phyloP scores from a whole-genome alignment of 2,888 invertebrate species.

The Lepidochrysops patricia region DNA sequence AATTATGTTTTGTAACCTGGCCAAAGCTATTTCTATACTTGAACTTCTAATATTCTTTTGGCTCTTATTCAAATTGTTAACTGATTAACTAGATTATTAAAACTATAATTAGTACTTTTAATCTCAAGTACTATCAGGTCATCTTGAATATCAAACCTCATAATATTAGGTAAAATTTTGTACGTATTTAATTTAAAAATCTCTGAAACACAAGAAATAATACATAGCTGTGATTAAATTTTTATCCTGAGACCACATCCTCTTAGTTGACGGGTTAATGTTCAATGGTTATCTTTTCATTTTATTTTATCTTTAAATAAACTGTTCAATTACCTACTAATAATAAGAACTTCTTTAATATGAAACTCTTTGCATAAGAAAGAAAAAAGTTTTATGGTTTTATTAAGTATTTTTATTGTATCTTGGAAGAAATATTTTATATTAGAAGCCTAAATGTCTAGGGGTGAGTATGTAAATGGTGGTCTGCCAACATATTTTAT shows the following conservation, averaged over 20 bases:
- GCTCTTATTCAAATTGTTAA: constrained; percentile 56
- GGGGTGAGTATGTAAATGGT: too few relatives aligned
- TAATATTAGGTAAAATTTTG: not conserved
- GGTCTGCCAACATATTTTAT: too few relatives aligned
- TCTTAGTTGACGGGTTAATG: not conserved
- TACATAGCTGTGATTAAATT: not conserved
- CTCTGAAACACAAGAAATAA: too few relatives aligned
- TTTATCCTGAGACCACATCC: not conserved
- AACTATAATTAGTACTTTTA: constrained; percentile 6
- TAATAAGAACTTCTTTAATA: too few relatives aligned
- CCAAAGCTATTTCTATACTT: constrained; percentile 60
- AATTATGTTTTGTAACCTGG: constrained; percentile 43
- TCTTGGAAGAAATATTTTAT: too few relatives aligned
- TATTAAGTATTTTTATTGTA: too few relatives aligned
- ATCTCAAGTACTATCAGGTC: not conserved
- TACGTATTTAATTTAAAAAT: too few relatives aligned
- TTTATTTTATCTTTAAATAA: too few relatives aligned
- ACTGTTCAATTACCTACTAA: too few relatives aligned
- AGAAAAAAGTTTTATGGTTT: too few relatives aligned
- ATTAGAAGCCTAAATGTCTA: too few relatives aligned
- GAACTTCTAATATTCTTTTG: constrained; percentile 41
- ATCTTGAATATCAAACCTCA: not conserved
- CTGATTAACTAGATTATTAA: constrained; percentile 38
- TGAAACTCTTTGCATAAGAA: too few relatives aligned
- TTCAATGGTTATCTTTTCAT: not conserved